Evolutionary conservation across 2,888 invertebrate species (phyloP).

Genomic region (Venustoraphidia nigricollis): DNA sequence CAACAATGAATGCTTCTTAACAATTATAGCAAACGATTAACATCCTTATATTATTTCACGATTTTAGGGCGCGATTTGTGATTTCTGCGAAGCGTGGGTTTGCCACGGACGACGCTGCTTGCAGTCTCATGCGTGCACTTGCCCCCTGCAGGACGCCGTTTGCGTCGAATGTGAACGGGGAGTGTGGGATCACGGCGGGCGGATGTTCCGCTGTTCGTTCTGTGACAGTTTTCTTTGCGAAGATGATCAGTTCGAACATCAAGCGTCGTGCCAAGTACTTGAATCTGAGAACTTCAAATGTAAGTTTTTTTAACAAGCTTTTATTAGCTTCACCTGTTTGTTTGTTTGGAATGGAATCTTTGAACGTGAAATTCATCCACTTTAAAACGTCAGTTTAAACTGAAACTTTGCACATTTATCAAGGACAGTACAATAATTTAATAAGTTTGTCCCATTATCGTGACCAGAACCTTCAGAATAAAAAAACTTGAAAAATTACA

Average conservation of each 20-base stretch:
- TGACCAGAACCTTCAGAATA: too few relatives aligned
- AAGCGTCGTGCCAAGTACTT: slow-evolving; percentile 89
- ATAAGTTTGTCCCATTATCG: too few relatives aligned
- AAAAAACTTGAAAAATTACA: too few relatives aligned
- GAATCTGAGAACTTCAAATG: slow-evolving; percentile 94
- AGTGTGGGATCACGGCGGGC: slow-evolving; percentile 91
- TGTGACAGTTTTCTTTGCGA: slow-evolving; percentile 82
- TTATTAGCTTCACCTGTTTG: too few relatives aligned
- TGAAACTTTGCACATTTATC: too few relatives aligned
- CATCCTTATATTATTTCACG: background rate
- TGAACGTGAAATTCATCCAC: too few relatives aligned
- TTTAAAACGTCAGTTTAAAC: too few relatives aligned
- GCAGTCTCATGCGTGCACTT: slow-evolving; percentile 78
- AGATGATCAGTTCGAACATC: slow-evolving; percentile 95
- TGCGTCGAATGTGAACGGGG: slow-evolving; percentile 87
- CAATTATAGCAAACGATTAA: too few relatives aligned
- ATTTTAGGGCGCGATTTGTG: slow-evolving; percentile 82
- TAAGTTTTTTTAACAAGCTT: too few relatives aligned
- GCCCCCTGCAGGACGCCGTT: slow-evolving; percentile 74
- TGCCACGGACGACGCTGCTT: slow-evolving; percentile 90
- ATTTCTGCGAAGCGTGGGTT: slow-evolving; percentile 95
- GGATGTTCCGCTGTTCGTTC: slow-evolving; percentile 83
- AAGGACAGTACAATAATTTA: too few relatives aligned
- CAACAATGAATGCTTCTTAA: too few relatives aligned
- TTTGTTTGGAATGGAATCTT: too few relatives aligned